Base-by-base conservation (phyloP, 1,140 invertebrate species). In the Drosophila elegans region DNA sequence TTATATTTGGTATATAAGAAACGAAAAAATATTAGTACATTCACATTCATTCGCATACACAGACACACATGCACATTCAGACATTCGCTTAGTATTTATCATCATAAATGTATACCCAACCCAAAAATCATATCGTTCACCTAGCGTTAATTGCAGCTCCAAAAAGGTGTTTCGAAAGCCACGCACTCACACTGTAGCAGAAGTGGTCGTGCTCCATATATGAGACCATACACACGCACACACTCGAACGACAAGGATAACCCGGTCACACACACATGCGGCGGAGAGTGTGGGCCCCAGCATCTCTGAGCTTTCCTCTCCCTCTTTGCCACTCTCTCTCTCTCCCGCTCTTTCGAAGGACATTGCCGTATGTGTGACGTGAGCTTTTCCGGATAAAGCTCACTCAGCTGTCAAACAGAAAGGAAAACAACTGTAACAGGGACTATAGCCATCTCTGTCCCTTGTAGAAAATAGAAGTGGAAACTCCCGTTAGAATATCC, bases 191-290 rank as follows among this genome's bases (percentile, higher is more conserved):
- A 55, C 51, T 39, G 49, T 56, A 71, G 64, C 29, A 56, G 66
- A n/a, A 71, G 27, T 41, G 48, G 2, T 32, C 48, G 46, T 75
- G 73, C 48, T 75, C 72, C 72, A 75, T 75, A 75, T 75, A 75
- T 57, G 62, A 45, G 49, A n/a, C 41, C 34, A 25, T 48, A 45
- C 34, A 39, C 60, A 45, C 59, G 10, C 36, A 52, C 56, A 53
- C 53, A 74, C 29, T 53, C 49, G 32, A 38, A 46, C 21, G 38
- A 48, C 73, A 75, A 75, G 72, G 73, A 75, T 75, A 75, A 75
- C 73, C 73, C 73, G 73, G 73, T 75, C 73, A 75, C 72, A 75
- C 72, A 66, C 72, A 74, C 71, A 63, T 21, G 71, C 49, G 36
- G 38, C 16, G 5, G 25, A 74, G 71, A 74, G 60, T 64, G 39